Conservation (phyloP, 2,888 invertebrate species). For the Dasysyrphus albostriatus region DNA sequence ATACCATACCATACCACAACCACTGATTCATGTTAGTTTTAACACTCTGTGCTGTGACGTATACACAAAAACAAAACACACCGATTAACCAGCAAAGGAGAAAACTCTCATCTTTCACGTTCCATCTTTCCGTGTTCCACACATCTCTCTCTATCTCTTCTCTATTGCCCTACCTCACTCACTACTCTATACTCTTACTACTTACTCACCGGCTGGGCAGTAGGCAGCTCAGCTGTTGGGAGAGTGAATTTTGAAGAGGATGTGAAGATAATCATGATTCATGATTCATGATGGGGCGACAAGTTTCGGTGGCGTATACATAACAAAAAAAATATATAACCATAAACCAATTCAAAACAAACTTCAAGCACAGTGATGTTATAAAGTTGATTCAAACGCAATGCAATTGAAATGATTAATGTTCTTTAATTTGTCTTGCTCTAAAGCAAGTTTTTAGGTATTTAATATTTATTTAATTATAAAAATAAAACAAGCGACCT, state of each 20-base stretch:
- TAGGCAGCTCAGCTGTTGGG: slow-evolving; percentile 47
- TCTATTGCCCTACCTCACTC: too few relatives aligned
- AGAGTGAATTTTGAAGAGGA: background rate
- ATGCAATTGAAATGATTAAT: too few relatives aligned
- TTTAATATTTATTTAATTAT: too few relatives aligned
- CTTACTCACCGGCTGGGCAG: slow-evolving; percentile 1
- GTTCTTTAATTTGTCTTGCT: too few relatives aligned
- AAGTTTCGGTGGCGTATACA: slow-evolving; percentile 70
- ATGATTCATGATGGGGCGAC: slow-evolving; percentile 39
- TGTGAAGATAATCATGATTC: slow-evolving; percentile 42
- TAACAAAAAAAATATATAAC: slow-evolving; percentile 47
- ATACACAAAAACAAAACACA: background rate
- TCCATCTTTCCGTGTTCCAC: slow-evolving; percentile 1
- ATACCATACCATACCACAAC: background rate
- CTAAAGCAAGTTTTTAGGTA: too few relatives aligned
- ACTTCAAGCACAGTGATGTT: slow-evolving; percentile 15
- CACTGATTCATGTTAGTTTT: slow-evolving; percentile 5
- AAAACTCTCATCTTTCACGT: slow-evolving; percentile 27
- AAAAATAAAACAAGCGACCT: too few relatives aligned
- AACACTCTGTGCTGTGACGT: slow-evolving; percentile 12
- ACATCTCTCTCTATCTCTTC: background rate
- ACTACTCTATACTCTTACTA: background rate
- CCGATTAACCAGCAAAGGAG: slow-evolving; percentile 4
- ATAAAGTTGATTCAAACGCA: too few relatives aligned
- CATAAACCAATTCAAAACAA: slow-evolving; percentile 29